Evolutionary conservation across 2,888 invertebrate genomes (phyloP), one percentile per base, ranked within the genome.

Genomic region (Lasioglossum villosulum): DNA sequence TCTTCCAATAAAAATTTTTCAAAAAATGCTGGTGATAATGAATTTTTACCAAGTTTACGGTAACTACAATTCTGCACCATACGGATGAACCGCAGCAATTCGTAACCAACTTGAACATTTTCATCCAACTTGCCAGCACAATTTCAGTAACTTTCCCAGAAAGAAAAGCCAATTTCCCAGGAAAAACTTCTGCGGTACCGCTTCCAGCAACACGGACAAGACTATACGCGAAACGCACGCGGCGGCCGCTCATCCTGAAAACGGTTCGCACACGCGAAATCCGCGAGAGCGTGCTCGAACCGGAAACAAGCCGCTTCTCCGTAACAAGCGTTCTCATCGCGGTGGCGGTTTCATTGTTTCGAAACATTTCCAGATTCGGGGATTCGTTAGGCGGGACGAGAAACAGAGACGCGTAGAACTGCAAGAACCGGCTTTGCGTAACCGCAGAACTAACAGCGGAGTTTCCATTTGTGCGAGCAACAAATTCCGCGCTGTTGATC

Each of bases 371-470:
- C n/a, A n/a, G 10, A 12, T 56, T 56, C 56, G 56, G 12, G 56
- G 4, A 56, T 56, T 56, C n/a, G 56, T 56, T 56, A 23, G n/a
- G n/a, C 56, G n/a, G n/a, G 56, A 12, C n/a, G n/a, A 56, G 56
- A 12, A n/a, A 56, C 56, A n/a, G n/a, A 56, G 56, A 56, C n/a
- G 56, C n/a, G 56, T 12, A 4, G n/a, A 56, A 56, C n/a, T 56
- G 56, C 12, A n/a, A 56, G 56, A n/a, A 76, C 73, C n/a, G 66
- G 30, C n/a, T 59, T 83, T 74, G 52, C 85, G 72, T 76, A 83
- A 82, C 66, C 77, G 52, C 82, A 78, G 70, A 84, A 87, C 77
- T 73, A 77, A 48, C n/a, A 19, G 34, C n/a, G 27, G 34, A 27
- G 77, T 48, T 75, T 74, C 74, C 52, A 75, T 48, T 39, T 39